Evolutionary conservation across 2,888 invertebrate genomes (phyloP).

Genomic region (Zootermopsis nevadensis): DNA sequence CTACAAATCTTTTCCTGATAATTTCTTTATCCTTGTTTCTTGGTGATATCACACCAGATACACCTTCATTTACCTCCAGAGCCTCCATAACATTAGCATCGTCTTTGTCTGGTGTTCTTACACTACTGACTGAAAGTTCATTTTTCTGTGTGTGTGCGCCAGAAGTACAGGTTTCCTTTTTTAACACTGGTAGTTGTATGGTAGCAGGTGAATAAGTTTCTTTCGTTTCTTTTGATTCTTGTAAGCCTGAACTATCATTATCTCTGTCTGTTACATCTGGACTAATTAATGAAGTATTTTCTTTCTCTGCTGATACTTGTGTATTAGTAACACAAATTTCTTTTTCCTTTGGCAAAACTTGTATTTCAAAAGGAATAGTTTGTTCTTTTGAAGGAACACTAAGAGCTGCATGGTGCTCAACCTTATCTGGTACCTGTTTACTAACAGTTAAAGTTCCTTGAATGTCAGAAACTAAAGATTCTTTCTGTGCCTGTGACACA

Average conservation of each 20-base stretch:
- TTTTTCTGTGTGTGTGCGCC: no score
- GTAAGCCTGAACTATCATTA: not conserved
- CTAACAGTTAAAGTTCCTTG: no score
- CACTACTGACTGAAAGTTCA: no score
- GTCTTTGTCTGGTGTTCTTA: not conserved
- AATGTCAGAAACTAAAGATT: not conserved
- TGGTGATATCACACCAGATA: not conserved
- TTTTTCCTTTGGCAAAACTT: not conserved
- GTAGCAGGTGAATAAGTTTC: not conserved
- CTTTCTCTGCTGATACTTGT: no score
- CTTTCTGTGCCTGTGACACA: not conserved
- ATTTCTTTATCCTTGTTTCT: not conserved
- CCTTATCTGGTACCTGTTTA: no score
- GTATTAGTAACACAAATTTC: not conserved
- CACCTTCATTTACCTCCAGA: no score
- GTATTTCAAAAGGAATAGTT: not conserved
- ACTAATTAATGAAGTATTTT: no score
- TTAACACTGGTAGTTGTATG: not conserved
- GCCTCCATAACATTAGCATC: no score
- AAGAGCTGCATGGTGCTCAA: no score
- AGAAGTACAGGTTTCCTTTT: not conserved
- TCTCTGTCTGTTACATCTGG: no score
- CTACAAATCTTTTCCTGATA: conserved; percentile 4
- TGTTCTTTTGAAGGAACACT: not conserved
- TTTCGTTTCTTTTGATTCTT: not conserved